phyloP scores from a whole-genome alignment of 64 coral and sea anemone species.

The Acropora tenuis region DNA sequence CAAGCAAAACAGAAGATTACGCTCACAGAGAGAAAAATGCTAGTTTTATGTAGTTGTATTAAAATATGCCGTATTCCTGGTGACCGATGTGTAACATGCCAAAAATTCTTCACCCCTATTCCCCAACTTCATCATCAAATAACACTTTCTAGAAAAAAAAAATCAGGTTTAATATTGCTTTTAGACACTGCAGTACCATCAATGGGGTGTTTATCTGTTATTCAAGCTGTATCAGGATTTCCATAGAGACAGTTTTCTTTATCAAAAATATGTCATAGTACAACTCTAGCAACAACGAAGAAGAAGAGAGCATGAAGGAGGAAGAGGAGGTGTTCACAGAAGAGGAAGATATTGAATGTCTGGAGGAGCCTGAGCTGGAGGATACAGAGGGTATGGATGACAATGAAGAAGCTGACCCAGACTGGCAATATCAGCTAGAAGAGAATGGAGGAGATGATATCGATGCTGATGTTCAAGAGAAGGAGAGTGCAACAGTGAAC shows the following conservation, averaged over 20 bases:
- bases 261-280: background rate
- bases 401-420: conserved; percentile 34
- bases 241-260: conserved; percentile 6
- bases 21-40: conserved; percentile 49
- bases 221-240: background rate
- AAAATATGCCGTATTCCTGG: background rate
- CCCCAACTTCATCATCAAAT: background rate
- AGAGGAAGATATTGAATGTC: conserved; percentile 36
- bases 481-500: conserved; percentile 40
- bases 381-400: conserved; percentile 25
- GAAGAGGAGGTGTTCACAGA: background rate
- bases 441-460: conserved; percentile 19
- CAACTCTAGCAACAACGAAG: conserved; percentile 36
- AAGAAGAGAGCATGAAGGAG: conserved; percentile 30
- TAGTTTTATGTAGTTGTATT: background rate
- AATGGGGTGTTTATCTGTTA: background rate
- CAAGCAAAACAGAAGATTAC: conserved; percentile 20
- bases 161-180: background rate
- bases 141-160: background rate
- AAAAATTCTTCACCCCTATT: background rate
- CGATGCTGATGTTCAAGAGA: conserved; percentile 63
- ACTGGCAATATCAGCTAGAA: conserved; percentile 68
- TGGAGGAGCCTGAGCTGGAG: conserved; percentile 55
- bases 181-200: background rate
- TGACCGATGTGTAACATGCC: background rate